These are phyloP conservation scores for Mesoligia furuncula DNA, from an alignment of 2,888 invertebrate species.

Conservation along the genomic window DNA sequence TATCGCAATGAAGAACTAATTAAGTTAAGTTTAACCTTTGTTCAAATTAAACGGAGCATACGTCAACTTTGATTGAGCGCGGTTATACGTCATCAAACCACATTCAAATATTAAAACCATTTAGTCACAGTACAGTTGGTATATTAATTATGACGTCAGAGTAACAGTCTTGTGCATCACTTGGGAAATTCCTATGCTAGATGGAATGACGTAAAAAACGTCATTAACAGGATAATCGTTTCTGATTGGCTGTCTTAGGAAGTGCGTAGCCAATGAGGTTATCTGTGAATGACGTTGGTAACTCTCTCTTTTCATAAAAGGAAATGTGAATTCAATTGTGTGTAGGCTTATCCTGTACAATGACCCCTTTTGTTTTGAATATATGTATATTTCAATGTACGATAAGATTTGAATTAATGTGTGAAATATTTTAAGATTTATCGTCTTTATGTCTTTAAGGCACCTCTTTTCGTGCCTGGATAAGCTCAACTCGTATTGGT, in stretches of 20 bases:
- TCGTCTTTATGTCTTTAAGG: no score
- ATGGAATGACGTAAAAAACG: slow-evolving; percentile 22
- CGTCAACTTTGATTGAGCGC: slow-evolving; percentile 17
- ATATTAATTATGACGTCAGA: slow-evolving; percentile 28
- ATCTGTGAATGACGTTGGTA: slow-evolving; percentile 11
- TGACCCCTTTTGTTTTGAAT: neutral
- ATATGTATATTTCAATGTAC: neutral
- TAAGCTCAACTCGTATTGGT: neutral
- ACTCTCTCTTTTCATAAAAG: neutral
- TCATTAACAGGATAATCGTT: slow-evolving; percentile 34
- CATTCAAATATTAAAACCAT: slow-evolving; percentile 28
- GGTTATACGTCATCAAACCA: slow-evolving; percentile 21
- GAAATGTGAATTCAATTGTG: neutral
- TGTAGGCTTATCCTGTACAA: neutral
- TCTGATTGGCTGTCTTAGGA: slow-evolving; percentile 31
- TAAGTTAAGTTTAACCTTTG: neutral
- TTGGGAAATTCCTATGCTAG: slow-evolving; percentile 11
- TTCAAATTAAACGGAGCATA: neutral
- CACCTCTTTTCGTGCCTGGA: neutral
- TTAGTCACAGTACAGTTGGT: slow-evolving; percentile 25
- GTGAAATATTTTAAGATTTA: neutral
- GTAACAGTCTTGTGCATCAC: slow-evolving; percentile 3
- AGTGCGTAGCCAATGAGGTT: slow-evolving; percentile 9
- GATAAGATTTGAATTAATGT: neutral
- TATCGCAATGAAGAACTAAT: slow-evolving; percentile 27